Base-by-base conservation (phyloP, 2,113 vertebrate species). In the Pedetes capensis region DNA sequence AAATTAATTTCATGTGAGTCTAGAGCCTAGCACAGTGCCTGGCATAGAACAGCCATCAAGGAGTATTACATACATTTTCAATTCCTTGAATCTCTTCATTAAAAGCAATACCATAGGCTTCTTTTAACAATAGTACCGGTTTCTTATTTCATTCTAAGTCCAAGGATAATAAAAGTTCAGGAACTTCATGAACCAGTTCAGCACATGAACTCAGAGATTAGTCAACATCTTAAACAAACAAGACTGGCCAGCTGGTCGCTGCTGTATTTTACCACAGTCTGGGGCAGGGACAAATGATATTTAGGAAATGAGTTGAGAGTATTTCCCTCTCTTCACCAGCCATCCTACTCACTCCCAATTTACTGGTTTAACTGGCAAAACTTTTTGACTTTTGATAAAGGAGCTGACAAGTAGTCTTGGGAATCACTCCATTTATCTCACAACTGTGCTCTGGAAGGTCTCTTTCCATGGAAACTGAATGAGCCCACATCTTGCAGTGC, bases 161-260 rank as follows among this genome's bases (percentile, higher is more conserved):
- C 90, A 93, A 97, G 95, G 92, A 98, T 96, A 97, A 84, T 93
- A 93, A 96, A 97, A 98, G 97, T 97, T 98, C 97, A 97, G 96
- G 98, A 98, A 98, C 98, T 98, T 98, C 98, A 96, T 98, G 98
- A 98, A 98, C 98, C 97, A 98, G 96, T 97, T 98, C 97, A 98
- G 98, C 98, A 97, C 97, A 98, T 97, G 98, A 98, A 98, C 98
- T 98, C 98, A 96, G 97, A 98, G 98, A 98, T 98, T 98, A 98
- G 98, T 98, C 98, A 98, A 98, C 98, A 97, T 89, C 97, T 98
- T 98, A 98, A 97, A 97, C 98, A 98, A 98, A 98, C 98, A 98
- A 97, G 78, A 82, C 94, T 98, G 97, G 97, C 97, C 97, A 97
- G 98, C 97, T 97, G 97, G 96, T 98, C 97, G 97, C 98, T 97